Evolutionary conservation across 1,140 invertebrate species (phyloP).

Genomic region (Sminthurinus signatus): DNA sequence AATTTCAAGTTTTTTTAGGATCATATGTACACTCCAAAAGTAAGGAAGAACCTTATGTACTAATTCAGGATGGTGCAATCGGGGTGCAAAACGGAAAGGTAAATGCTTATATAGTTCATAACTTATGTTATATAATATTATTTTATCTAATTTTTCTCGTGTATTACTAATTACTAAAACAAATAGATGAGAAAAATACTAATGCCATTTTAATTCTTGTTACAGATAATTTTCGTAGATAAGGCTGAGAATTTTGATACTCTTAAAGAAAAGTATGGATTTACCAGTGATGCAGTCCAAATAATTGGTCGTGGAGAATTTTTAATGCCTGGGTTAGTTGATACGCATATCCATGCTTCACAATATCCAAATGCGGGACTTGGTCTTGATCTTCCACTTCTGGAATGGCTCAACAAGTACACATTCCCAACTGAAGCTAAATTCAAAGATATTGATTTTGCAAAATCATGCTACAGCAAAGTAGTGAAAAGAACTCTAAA

Average conservation of each 20-base stretch:
- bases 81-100: constrained; percentile 48
- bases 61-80: constrained; percentile 45
- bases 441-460: constrained; percentile 63
- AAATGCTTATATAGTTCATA: constrained; percentile 34
- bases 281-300: constrained; percentile 42
- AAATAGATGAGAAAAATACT: background rate
- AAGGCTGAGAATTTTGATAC: constrained; percentile 42
- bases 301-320: constrained; percentile 56
- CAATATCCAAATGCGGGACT: constrained; percentile 78
- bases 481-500: constrained; percentile 63
- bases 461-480: constrained; percentile 61
- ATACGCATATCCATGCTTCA: constrained; percentile 81
- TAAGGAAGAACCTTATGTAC: constrained; percentile 15
- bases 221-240: constrained; percentile 43
- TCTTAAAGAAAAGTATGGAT: constrained; percentile 41
- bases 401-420: constrained; percentile 80
- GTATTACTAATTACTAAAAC: background rate
- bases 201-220: background rate
- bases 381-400: constrained; percentile 66
- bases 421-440: constrained; percentile 76
- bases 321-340: constrained; percentile 77
- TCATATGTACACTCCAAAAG: constrained; percentile 27
- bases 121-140: constrained; percentile 21
- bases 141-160: constrained; percentile 20
- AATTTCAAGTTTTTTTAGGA: constrained; percentile 25